Base-by-base conservation (phyloP, 2,888 invertebrate genomes). In the Uloborus plumipes region DNA sequence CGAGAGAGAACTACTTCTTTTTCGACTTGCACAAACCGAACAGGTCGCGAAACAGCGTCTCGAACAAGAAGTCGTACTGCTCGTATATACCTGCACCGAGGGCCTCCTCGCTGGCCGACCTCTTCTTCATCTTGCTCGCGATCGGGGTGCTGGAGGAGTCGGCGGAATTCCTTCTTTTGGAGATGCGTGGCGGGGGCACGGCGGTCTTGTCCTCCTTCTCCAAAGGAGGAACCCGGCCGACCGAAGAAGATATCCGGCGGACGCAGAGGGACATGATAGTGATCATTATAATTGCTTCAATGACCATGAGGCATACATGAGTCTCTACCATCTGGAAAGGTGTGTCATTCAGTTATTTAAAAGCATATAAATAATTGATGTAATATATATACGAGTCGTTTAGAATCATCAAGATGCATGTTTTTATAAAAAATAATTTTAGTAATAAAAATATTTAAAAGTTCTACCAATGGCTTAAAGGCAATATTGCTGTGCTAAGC, bases 241-340 rank as follows among this genome's bases (percentile, higher is more conserved):
- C 51, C n/a, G n/a, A n/a, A 51, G 76, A 51, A 62, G 76, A 67
- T 22, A 80, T 65, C 14, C 84, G 77, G 51, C 84, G 79, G 15
- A 84, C 79, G 26, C 80, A 84, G 15, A 84, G 58, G 55, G 82
- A 82, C 75, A 91, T 86, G 87, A 88, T 90, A 15, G 89, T 91
- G 61, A 87, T 86, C 75, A 89, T 87, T 20, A 89, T 84, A 20
- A 88, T 77, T 15, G 88, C 85, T 85, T 89, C 88, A 16, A 88
- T 84, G 11, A 87, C 58, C 83, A 89, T 88, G 26, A 89, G 86
- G 18, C 87, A 85, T 53, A 88, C 84, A 80, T 89, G 89, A 58
- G 88, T 87, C n/a, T 88, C 86, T 61, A 89, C 84, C 67, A 88
- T 84, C 85, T 86, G 50, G 50, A 78, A 69, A 67, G 7, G n/a